Evolutionary conservation across 2,888 invertebrate genomes (phyloP).

Genomic region (Ophonus ardosiacus): DNA sequence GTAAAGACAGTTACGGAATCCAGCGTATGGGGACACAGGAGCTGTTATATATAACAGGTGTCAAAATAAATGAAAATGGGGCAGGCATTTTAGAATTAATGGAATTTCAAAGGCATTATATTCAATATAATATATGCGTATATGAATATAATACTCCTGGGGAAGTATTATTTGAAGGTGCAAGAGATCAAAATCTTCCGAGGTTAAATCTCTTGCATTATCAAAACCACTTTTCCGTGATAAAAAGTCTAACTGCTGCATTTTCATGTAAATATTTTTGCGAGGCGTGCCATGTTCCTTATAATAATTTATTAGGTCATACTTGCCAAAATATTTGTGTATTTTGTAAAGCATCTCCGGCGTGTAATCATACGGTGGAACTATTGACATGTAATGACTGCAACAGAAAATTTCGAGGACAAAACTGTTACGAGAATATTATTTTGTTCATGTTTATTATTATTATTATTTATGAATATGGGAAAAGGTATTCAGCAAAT

Average conservation of each 20-base stretch:
- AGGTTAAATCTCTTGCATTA: no score
- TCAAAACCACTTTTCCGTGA: slow-evolving; percentile 16
- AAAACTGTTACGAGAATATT: slow-evolving; percentile 17
- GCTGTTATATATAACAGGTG: no score
- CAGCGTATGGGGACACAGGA: no score
- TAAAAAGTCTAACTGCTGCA: slow-evolving; percentile 66
- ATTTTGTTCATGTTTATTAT: no score
- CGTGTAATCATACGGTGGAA: slow-evolving; percentile 40
- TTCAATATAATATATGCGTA: slow-evolving; percentile 64
- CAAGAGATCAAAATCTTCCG: background rate
- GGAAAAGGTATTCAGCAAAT: no score
- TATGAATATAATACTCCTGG: slow-evolving; percentile 51
- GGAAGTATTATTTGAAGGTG: slow-evolving; percentile 18
- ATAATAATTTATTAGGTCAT: slow-evolving; percentile 63
- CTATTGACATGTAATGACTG: background rate
- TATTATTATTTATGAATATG: no score
- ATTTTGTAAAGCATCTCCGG: slow-evolving; percentile 51
- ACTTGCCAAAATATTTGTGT: slow-evolving; percentile 53
- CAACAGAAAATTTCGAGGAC: slow-evolving; percentile 17
- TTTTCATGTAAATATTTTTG: slow-evolving; percentile 68
- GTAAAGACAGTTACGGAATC: slow-evolving; percentile 64
- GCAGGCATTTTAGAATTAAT: no score
- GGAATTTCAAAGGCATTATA: slow-evolving; percentile 54
- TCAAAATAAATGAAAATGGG: no score
- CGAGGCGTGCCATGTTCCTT: slow-evolving; percentile 66